Evolutionary conservation across 2,888 invertebrate genomes (phyloP).

Genomic region (Diloba caeruleocephala): DNA sequence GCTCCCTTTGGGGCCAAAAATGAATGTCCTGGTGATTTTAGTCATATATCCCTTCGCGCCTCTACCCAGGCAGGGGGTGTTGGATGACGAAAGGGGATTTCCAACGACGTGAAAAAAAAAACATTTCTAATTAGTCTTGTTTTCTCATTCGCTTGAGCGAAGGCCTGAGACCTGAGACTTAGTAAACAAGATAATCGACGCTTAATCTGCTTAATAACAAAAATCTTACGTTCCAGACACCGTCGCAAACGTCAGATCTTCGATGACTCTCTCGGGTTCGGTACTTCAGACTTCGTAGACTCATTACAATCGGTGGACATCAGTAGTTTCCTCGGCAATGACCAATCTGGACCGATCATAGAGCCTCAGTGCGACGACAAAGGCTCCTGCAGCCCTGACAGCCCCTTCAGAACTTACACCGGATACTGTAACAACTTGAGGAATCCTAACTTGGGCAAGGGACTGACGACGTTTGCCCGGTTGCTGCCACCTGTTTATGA

Average conservation of each 20-base stretch:
- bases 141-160: no score
- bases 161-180: not conserved
- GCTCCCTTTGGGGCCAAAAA: no score
- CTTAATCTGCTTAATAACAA: not conserved
- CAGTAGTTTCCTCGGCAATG: slow-evolving; percentile 91
- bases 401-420: slow-evolving; percentile 92
- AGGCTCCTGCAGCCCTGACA: slow-evolving; percentile 92
- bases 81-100: no score
- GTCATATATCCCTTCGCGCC: no score
- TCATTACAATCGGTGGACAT: slow-evolving; percentile 94
- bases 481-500: slow-evolving; percentile 96
- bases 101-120: no score
- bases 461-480: slow-evolving; percentile 95
- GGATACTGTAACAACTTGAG: slow-evolving; percentile 97
- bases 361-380: slow-evolving; percentile 93
- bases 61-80: no score
- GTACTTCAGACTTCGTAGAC: slow-evolving; percentile 91
- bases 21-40: no score
- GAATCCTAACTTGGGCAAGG: slow-evolving; percentile 94
- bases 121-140: no score
- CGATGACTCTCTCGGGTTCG: slow-evolving; percentile 86
- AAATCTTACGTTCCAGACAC: slow-evolving; percentile 66
- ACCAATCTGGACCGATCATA: slow-evolving; percentile 89
- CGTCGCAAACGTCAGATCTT: slow-evolving; percentile 93
- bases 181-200: not conserved